Base-by-base conservation (phyloP, 2,888 invertebrate species). In the Melikaiella ostensackeni region DNA sequence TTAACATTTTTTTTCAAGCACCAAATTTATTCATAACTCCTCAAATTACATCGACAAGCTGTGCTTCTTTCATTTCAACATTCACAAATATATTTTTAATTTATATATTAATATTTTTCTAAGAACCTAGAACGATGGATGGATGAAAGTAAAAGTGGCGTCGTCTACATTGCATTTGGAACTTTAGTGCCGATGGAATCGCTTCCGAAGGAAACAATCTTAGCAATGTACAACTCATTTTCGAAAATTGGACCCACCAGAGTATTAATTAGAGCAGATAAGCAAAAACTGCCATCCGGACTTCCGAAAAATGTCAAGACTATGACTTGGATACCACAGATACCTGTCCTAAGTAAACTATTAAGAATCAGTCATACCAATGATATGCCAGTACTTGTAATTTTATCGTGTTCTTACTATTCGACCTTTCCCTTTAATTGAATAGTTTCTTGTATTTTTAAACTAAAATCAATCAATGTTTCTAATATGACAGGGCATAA, bases 151-250 rank as follows among this genome's bases (percentile, higher is more conserved):
- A 86, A 80, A 38, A 70, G 87, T 4, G 91, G 91, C 0, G 87
- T 91, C 13, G 46, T 92, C 3, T 90, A 90, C 76, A 87, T 91
- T 27, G 84, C 88, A 21, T 88, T 91, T 16, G 91, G 91, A 0
- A 89, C 90, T 0, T 84, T 90, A 85, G 74, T 91, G 1, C 82
- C 78, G 55, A 86, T 90, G n/a, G 91, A 91, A 77, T 77, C 84
- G 0, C 86, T 90, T 75, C 88, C 90, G 0, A 35, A 57, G 1
- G 75, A 86, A 2, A 61, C 77, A 1, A 1, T 90, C 0, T 64
- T 80, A 0, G 80, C 84, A 27, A 84, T 91, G 35, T 88, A 88
- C 70, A 77, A 81, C 16, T 84, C 87, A 0, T 75, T 91, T 19
- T 79, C 74, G 46, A 88, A 87, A 78, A 80, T 90, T 35, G 81